A percentile compares a stretch with the other conserved stretches of the same genome.
phyloP scores from a whole-genome alignment of 2,797 vertebrate species.

The Crenichthys baileyi region DNA sequence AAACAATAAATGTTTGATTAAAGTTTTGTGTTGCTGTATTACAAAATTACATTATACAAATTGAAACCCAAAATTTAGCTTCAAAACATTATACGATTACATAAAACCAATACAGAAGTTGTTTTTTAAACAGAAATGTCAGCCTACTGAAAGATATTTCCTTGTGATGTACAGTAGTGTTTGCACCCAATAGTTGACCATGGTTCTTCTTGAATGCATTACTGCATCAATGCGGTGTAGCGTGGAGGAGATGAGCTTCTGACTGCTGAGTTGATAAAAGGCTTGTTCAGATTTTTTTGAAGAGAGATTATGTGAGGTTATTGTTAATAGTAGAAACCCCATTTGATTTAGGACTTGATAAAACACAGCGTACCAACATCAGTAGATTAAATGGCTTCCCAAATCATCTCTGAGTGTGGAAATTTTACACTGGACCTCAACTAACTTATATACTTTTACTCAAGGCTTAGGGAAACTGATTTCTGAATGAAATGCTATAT shows the following conservation, averaged over 20 bases:
- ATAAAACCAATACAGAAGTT: too few species aligned
- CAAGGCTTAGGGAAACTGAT: too few species aligned
- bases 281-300: too few species aligned
- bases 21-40: constrained; percentile 5
- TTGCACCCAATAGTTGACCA: neutral
- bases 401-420: too few species aligned
- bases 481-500: too few species aligned
- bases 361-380: neutral
- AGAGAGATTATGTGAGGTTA: too few species aligned
- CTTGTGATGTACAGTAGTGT: neutral
- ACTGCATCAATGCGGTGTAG: neutral
- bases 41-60: neutral
- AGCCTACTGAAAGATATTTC: neutral
- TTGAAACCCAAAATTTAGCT: neutral
- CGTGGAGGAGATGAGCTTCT: neutral
- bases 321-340: neutral
- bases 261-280: neutral
- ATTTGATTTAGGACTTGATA: neutral
- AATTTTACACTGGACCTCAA: too few species aligned
- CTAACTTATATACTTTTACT: neutral
- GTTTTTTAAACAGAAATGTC: too few species aligned
- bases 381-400: neutral
- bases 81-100: neutral
- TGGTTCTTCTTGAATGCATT: neutral
- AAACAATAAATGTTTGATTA: constrained; percentile 81